Evolutionary conservation across 2,888 invertebrate genomes (phyloP).

Genomic region (Pristionchus mayeri): DNA sequence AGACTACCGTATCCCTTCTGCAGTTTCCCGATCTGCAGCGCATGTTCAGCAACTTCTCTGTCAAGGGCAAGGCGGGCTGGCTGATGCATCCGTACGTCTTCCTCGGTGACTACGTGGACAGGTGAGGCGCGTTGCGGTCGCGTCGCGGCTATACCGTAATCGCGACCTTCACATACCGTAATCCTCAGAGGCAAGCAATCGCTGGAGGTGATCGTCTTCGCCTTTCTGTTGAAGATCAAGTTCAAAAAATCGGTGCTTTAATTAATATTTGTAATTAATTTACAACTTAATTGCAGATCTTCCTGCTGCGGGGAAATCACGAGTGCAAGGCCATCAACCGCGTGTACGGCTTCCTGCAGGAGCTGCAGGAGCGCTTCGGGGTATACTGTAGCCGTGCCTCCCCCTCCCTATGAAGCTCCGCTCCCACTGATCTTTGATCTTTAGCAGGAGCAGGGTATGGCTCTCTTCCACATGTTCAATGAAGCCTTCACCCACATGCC

Average conservation of each 20-base stretch:
- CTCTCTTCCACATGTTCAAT: conserved; percentile 57
- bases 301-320: conserved; percentile 51
- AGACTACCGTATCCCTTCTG: background rate
- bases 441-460: conserved; percentile 47
- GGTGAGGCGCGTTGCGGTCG: background rate
- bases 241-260: background rate
- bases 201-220: conserved; percentile 23
- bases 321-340: conserved; percentile 55
- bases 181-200: conserved; percentile 24
- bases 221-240: background rate
- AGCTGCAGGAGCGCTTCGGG: conserved; percentile 53
- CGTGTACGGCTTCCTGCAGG: conserved; percentile 55
- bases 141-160: background rate
- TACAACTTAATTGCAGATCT: background rate
- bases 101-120: conserved; percentile 21
- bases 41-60: background rate
- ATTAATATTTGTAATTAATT: no score
- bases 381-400: no score
- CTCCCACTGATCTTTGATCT: background rate
- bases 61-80: background rate
- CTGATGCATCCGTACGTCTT: background rate
- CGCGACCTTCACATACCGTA: background rate
- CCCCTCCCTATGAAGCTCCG: no score
- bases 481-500: conserved; percentile 57
- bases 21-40: conserved; percentile 2